These are phyloP conservation scores for Callopanchax toddi DNA, from an alignment of 2,113 vertebrate genomes.

Conservation along the genomic window DNA sequence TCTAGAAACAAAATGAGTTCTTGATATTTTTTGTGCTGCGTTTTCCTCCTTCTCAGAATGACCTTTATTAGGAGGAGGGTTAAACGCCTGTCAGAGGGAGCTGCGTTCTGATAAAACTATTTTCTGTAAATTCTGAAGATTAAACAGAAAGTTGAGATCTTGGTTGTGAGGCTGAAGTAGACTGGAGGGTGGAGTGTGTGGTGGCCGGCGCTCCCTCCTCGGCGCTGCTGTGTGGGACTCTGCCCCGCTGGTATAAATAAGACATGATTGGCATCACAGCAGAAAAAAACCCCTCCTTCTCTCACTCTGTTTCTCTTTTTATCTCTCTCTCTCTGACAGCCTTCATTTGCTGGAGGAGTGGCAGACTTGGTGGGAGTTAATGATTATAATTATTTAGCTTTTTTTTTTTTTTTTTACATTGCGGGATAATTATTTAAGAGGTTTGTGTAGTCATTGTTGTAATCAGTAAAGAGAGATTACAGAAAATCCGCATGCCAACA, in stretches of 20 bases:
- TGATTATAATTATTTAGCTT: conserved; percentile 85
- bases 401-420: conserved; percentile 80
- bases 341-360: conserved; percentile 81
- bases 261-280: conserved; percentile 72
- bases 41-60: not conserved
- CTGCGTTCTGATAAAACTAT: too few species aligned
- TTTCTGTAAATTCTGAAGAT: too few species aligned
- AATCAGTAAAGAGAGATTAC: conserved; percentile 87
- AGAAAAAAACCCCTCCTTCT: conserved; percentile 33
- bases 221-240: conserved; percentile 54
- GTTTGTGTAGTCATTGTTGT: conserved; percentile 83
- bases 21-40: not conserved
- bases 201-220: conserved; percentile 30
- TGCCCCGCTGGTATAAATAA: conserved; percentile 73
- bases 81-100: too few species aligned
- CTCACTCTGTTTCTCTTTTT: conserved; percentile 29
- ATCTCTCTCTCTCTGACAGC: conserved; percentile 73
- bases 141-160: too few species aligned
- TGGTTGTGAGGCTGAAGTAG: too few species aligned
- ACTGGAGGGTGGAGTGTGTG: not conserved
- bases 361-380: conserved; percentile 84
- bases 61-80: too few species aligned
- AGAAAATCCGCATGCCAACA: conserved; percentile 83
- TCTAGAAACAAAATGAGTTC: not conserved
- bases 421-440: conserved; percentile 86